phyloP scores from a whole-genome alignment of 2,113 vertebrate genomes.

The Anhinga rufa region DNA sequence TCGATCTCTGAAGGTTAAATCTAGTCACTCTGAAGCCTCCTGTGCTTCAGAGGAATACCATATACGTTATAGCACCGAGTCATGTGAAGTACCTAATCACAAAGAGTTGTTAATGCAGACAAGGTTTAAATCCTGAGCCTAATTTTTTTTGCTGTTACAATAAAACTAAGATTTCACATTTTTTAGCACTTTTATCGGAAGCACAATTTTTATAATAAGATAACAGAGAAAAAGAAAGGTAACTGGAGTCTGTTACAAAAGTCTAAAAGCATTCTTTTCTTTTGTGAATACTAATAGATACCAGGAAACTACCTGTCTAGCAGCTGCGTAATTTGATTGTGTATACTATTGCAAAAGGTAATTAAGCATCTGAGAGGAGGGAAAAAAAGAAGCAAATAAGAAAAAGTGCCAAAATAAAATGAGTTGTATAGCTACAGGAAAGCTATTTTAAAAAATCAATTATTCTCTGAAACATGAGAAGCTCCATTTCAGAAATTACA shows the following conservation, averaged over 20 bases:
- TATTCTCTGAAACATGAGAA: constrained; percentile 59
- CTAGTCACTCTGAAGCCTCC: not conserved
- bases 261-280: not conserved
- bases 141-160: not conserved
- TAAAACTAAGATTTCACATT: not conserved
- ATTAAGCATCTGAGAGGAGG: constrained; percentile 48
- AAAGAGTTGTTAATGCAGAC: not conserved
- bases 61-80: not conserved
- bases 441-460: constrained; percentile 60
- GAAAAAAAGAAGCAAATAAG: not conserved
- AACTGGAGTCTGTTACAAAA: not conserved
- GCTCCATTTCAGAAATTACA: constrained; percentile 63
- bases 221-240: not conserved
- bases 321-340: constrained; percentile 30
- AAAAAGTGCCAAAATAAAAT: constrained; percentile 26
- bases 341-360: constrained; percentile 1
- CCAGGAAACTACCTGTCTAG: not conserved
- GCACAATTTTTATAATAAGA: not conserved
- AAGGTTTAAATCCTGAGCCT: not conserved
- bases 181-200: not conserved
- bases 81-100: no score
- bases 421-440: constrained; percentile 49
- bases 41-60: not conserved
- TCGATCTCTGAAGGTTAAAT: not conserved
- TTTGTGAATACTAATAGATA: not conserved